Evolutionary conservation across 1,140 invertebrate species (phyloP).

Genomic region (Aphaenogaster floridana): DNA sequence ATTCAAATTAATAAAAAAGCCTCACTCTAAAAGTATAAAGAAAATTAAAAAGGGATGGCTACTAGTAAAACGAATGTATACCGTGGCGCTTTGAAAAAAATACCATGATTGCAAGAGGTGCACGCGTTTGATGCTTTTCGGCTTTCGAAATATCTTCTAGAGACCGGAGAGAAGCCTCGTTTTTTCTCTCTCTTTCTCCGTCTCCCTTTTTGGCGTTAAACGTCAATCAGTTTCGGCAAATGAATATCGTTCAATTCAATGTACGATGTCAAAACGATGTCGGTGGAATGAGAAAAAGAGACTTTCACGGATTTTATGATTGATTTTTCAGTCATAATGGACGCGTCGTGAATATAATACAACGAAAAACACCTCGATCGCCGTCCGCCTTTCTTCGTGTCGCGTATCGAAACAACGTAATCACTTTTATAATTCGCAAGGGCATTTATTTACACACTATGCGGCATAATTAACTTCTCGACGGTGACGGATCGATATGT

Average conservation of each 20-base stretch:
- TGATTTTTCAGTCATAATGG: neutral
- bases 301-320: neutral
- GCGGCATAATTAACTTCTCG: conserved; percentile 29
- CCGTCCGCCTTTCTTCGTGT: neutral
- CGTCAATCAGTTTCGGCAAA: conserved; percentile 1
- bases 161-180: neutral
- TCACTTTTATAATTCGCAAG: conserved; percentile 35
- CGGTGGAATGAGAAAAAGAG: neutral
- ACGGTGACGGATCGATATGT: neutral
- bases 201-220: neutral
- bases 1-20: neutral
- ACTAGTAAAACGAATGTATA: neutral
- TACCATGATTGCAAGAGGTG: neutral
- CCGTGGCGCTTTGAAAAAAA: conserved; percentile 11
- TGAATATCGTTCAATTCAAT: neutral
- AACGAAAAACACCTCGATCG: conserved; percentile 11
- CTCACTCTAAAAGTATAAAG: neutral
- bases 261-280: neutral
- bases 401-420: conserved; percentile 36
- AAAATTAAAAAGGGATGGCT: neutral
- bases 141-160: conserved; percentile 31
- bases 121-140: conserved; percentile 15
- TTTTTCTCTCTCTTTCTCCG: neutral
- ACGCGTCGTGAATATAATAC: neutral
- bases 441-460: conserved; percentile 45